Percentiles rank a stretch among this genome's conserved stretches.
Conservation (phyloP, 2,888 invertebrate species). For the Lasioglossum leucozonium region DNA sequence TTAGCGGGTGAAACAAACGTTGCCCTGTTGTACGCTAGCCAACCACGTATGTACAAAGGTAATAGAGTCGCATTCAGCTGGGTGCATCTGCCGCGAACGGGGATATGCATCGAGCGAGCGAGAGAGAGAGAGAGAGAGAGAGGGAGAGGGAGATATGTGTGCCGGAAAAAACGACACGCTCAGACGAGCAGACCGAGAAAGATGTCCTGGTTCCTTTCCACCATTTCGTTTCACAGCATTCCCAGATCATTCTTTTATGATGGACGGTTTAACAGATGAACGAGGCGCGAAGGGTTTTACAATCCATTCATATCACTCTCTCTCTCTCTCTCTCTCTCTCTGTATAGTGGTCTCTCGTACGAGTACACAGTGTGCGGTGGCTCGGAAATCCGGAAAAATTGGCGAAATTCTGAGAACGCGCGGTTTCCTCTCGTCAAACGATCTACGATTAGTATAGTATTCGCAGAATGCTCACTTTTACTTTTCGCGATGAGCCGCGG, state of each 20-base stretch:
- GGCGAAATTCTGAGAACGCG: not conserved
- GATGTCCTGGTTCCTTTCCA: slow-evolving; percentile 56
- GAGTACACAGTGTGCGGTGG: not conserved
- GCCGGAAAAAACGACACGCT: slow-evolving; percentile 55
- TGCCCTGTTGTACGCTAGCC: slow-evolving; percentile 74
- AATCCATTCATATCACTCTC: not conserved
- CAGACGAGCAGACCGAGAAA: slow-evolving; percentile 47
- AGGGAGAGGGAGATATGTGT: slow-evolving; percentile 30
- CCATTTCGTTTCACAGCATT: slow-evolving; percentile 19
- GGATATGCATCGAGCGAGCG: not conserved
- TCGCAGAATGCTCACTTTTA: not conserved
- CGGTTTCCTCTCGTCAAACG: not conserved
- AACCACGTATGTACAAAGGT: slow-evolving; percentile 54
- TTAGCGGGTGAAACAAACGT: slow-evolving; percentile 80
- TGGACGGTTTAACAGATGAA: not conserved
- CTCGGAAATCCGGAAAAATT: slow-evolving; percentile 5
- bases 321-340: not conserved
- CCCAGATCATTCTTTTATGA: slow-evolving; percentile 10
- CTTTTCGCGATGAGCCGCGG: not conserved
- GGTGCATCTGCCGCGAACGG: slow-evolving; percentile 29
- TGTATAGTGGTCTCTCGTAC: not conserved
- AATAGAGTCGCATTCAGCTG: slow-evolving; percentile 54
- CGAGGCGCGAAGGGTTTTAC: not conserved
- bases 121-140: no score
- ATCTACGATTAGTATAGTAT: not conserved